phyloP scores from a whole-genome alignment of 1,140 invertebrate genomes.

The Lethocerus indicus region DNA sequence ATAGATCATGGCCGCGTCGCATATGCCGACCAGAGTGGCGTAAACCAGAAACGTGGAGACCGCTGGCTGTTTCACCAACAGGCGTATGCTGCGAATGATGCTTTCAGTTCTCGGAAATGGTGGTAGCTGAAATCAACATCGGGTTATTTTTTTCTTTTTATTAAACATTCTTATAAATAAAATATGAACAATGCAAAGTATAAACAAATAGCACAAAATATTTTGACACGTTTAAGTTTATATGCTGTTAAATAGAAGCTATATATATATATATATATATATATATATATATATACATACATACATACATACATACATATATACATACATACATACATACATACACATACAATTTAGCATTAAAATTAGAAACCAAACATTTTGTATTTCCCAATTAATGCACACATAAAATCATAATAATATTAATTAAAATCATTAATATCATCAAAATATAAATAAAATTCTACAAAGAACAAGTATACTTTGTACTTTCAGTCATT shows the following conservation, averaged over 20 bases:
- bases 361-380: neutral
- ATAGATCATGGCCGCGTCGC: constrained; percentile 61
- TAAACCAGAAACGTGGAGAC: constrained; percentile 48
- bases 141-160: neutral
- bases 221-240: neutral
- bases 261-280: no score
- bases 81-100: constrained; percentile 39
- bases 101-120: constrained; percentile 39
- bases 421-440: no score
- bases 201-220: neutral
- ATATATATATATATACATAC: neutral
- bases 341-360: neutral
- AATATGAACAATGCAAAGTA: neutral
- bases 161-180: neutral
- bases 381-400: neutral
- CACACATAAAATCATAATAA: no score
- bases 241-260: neutral
- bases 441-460: no score
- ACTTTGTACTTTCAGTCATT: no score
- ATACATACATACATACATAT: neutral
- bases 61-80: constrained; percentile 36
- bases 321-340: neutral
- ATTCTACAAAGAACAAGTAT: no score
- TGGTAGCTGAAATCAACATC: constrained; percentile 33
- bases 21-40: constrained; percentile 47